Evolutionary conservation across 2,888 invertebrate genomes (phyloP).

Genomic region (Lycia hirtaria): DNA sequence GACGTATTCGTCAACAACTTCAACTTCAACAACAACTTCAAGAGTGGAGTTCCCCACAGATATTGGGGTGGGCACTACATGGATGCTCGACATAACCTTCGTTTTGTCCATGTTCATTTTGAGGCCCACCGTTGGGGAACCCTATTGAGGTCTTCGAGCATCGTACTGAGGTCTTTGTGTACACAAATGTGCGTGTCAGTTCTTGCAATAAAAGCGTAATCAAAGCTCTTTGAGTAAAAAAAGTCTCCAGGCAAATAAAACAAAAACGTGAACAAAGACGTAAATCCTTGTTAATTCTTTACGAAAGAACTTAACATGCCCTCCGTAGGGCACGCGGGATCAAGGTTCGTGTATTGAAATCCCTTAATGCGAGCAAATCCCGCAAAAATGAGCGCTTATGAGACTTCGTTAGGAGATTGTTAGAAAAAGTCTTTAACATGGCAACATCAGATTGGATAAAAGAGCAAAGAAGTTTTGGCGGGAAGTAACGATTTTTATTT

Average conservation of each 20-base stretch:
- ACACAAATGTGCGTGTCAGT: no score
- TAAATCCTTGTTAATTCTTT: conserved; percentile 29
- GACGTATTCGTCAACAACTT: no score
- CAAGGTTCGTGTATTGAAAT: conserved; percentile 25
- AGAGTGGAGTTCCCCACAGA: no score
- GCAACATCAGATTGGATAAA: neutral
- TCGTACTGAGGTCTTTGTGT: no score
- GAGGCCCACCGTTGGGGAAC: no score
- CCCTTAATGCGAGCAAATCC: conserved; percentile 31
- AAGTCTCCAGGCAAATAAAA: neutral
- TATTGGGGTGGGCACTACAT: no score
- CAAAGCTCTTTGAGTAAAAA: neutral
- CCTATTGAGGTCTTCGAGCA: no score
- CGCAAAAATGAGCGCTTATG: conserved; percentile 25
- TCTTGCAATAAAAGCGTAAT: no score
- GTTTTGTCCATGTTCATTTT: no score
- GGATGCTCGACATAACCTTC: no score
- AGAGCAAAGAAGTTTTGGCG: neutral
- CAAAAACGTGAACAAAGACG: conserved; percentile 7
- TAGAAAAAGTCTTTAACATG: neutral
- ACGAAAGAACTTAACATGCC: conserved; percentile 26
- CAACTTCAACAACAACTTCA: no score
- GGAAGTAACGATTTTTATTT: no score
- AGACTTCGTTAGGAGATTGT: conserved; percentile 14
- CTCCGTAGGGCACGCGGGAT: conserved; percentile 17